phyloP scores from a whole-genome alignment of 2,797 vertebrate species.

The Octomys mimax region DNA sequence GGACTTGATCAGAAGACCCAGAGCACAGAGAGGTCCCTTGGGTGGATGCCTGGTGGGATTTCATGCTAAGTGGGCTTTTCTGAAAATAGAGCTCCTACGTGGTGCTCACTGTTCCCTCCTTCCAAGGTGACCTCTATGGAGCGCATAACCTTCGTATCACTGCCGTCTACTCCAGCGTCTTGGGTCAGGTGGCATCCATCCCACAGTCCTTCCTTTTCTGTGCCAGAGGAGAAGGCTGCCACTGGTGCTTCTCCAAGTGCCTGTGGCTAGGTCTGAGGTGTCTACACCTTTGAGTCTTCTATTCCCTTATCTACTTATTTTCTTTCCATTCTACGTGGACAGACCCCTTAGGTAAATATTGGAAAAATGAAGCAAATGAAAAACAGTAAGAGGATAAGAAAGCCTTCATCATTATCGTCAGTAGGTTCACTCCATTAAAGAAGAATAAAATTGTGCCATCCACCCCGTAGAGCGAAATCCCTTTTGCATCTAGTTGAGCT shows the following conservation, averaged over 20 bases:
- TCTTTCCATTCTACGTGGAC: neutral
- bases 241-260: neutral
- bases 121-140: accelerated
- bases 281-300: neutral
- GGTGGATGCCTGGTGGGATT: neutral
- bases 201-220: accelerated
- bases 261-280: neutral
- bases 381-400: neutral
- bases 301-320: neutral
- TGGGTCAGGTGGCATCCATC: neutral
- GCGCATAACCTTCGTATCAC: neutral
- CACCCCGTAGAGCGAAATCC: too few species aligned
- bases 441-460: accelerated
- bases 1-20: neutral
- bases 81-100: neutral
- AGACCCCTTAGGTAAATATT: neutral
- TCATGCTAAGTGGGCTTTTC: neutral
- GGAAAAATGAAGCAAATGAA: neutral
- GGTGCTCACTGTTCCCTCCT: too few species aligned
- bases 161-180: accelerated
- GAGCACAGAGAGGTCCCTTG: neutral
- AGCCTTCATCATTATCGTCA: accelerated
- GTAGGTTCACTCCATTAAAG: neutral
- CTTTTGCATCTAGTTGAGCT: neutral
- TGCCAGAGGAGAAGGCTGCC: accelerated